These are phyloP conservation scores for Rhopalosiphum nymphaeae DNA, from an alignment of 2,888 invertebrate genomes.

Conservation along the genomic window DNA sequence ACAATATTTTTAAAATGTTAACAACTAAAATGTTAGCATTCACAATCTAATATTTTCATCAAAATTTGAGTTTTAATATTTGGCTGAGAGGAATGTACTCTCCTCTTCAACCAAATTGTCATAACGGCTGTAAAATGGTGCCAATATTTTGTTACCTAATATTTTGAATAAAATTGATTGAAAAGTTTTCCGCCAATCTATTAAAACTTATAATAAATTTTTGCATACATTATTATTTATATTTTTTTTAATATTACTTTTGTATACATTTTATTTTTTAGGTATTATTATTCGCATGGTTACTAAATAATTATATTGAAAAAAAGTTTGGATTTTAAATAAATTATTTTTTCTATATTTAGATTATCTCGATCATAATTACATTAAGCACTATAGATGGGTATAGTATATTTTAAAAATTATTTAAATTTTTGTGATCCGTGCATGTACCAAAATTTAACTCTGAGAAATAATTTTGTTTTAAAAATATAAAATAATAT, in stretches of 20 bases:
- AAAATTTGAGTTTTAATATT: neutral
- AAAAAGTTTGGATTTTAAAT: neutral
- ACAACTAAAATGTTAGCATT: neutral
- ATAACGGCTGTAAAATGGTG: neutral
- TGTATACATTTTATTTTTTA: neutral
- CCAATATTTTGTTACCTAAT: neutral
- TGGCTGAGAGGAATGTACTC: neutral
- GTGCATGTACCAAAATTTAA: too few relatives aligned
- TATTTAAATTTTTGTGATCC: neutral
- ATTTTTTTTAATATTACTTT: neutral
- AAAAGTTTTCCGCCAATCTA: neutral
- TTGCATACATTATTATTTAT: neutral
- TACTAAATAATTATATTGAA: neutral
- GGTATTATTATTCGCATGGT: neutral
- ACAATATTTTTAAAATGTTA: neutral
- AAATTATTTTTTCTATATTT: neutral
- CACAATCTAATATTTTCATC: neutral
- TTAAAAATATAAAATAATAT: too few relatives aligned
- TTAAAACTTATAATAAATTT: neutral
- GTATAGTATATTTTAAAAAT: neutral
- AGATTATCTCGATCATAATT: neutral
- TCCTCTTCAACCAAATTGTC: rapidly evolving
- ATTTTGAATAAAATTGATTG: neutral
- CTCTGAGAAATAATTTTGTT: too few relatives aligned
- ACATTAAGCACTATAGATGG: neutral